These are phyloP conservation scores for Drosophila neonasuta DNA, from an alignment of 2,888 invertebrate species.

Conservation along the genomic window DNA sequence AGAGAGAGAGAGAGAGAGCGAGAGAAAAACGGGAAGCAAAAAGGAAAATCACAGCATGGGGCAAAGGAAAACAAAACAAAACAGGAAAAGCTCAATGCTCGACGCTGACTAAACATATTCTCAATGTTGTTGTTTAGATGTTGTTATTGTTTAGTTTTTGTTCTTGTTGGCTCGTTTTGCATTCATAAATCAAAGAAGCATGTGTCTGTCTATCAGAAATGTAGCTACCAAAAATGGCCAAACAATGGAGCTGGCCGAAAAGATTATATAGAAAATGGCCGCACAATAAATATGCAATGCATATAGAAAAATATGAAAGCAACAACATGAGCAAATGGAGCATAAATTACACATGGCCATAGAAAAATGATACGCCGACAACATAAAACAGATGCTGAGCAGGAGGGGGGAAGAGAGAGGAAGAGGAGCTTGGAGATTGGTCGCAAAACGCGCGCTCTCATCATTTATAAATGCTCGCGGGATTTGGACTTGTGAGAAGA, in stretches of 20 bases:
- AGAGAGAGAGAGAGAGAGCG: too few relatives aligned
- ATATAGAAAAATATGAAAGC: slow-evolving; percentile 59
- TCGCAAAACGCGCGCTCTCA: slow-evolving; percentile 64
- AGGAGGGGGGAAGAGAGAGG: neutral
- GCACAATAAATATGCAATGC: slow-evolving; percentile 60
- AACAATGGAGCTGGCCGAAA: slow-evolving; percentile 64
- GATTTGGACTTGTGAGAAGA: slow-evolving; percentile 22
- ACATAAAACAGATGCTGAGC: slow-evolving; percentile 73
- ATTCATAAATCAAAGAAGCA: slow-evolving; percentile 76
- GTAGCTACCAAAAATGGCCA: slow-evolving; percentile 40
- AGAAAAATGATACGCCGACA: slow-evolving; percentile 73
- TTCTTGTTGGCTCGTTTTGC: slow-evolving; percentile 66
- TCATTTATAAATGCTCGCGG: slow-evolving; percentile 74
- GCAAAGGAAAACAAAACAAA: slow-evolving; percentile 24
- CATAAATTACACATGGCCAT: slow-evolving; percentile 78
- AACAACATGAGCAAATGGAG: slow-evolving; percentile 67
- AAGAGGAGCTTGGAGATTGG: neutral
- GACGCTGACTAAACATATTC: slow-evolving; percentile 45
- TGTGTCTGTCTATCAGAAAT: slow-evolving; percentile 72
- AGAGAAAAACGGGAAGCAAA: too few relatives aligned
- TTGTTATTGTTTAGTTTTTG: slow-evolving; percentile 15
- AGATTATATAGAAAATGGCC: slow-evolving; percentile 73
- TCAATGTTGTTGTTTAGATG: slow-evolving; percentile 28
- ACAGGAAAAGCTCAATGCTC: slow-evolving; percentile 25
- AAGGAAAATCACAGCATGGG: neutral